Percentiles rank a stretch among this genome's conserved stretches.
These are phyloP conservation scores for Cheilosia urbana DNA, from an alignment of 2,888 invertebrate genomes.

Conservation along the genomic window DNA sequence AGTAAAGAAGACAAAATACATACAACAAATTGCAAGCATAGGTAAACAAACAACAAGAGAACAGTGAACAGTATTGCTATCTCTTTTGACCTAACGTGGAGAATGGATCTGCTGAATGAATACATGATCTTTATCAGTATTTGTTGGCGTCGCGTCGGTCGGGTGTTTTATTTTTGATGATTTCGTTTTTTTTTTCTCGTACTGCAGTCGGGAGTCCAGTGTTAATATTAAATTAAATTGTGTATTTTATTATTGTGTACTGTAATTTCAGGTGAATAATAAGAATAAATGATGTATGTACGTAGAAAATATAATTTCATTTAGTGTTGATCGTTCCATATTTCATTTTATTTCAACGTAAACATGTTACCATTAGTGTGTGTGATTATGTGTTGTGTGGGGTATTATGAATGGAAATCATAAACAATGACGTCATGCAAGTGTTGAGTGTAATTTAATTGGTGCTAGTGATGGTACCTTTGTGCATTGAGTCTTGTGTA, in stretches of 20 bases:
- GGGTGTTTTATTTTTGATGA: neutral
- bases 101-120: neutral
- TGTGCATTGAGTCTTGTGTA: neutral
- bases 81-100: neutral
- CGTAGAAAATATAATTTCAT: neutral
- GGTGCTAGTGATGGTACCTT: neutral
- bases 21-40: neutral
- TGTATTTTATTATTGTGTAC: neutral
- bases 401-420: neutral
- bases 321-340: neutral
- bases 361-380: too few species aligned
- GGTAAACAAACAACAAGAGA: conserved; percentile 10
- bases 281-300: neutral
- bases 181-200: neutral
- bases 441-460: neutral
- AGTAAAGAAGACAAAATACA: conserved; percentile 5
- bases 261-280: neutral
- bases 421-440: conserved; percentile 2
- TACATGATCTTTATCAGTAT: neutral
- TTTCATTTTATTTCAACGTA: too few species aligned
- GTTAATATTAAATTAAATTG: neutral
- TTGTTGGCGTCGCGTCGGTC: neutral
- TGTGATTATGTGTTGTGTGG: conserved; percentile 7
- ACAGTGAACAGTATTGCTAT: neutral
- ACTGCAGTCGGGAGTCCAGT: neutral